These are phyloP conservation scores for Champsocephalus gunnari DNA, from an alignment of 2,797 vertebrate genomes.

Conservation along the genomic window DNA sequence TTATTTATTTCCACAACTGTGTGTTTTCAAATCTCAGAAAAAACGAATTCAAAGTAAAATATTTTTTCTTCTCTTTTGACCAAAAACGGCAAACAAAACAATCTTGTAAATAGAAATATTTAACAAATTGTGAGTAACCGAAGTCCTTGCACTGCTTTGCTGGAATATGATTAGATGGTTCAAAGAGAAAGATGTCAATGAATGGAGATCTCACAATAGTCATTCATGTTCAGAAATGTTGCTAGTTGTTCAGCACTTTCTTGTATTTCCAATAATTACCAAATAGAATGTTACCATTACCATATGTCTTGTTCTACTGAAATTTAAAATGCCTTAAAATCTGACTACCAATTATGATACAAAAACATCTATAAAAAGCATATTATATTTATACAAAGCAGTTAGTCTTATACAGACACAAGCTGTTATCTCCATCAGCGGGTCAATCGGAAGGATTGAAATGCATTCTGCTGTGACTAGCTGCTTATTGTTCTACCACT, in stretches of 20 bases:
- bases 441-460: slow-evolving; percentile 58
- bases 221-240: slow-evolving; percentile 4
- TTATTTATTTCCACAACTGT: background rate
- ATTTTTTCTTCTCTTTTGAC: slow-evolving; percentile 21
- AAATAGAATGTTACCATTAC: background rate
- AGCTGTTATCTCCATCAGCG: slow-evolving; percentile 65
- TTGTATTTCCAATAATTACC: slow-evolving; percentile 1
- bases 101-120: background rate
- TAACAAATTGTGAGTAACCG: background rate
- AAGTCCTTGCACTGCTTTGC: background rate
- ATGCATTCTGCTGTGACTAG: slow-evolving; percentile 59
- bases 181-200: slow-evolving; percentile 22
- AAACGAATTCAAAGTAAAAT: slow-evolving; percentile 28
- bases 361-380: slow-evolving; percentile 19
- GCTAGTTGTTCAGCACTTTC: background rate
- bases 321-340: background rate
- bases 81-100: slow-evolving; percentile 8
- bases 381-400: slow-evolving; percentile 33
- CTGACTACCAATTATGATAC: slow-evolving; percentile 6
- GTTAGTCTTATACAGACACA: slow-evolving; percentile 44
- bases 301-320: background rate
- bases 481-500: slow-evolving; percentile 61
- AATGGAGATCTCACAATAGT: slow-evolving; percentile 16
- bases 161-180: slow-evolving; percentile 11
- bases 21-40: slow-evolving; percentile 23